Conservation (phyloP, 1,140 invertebrate species). For the Calephelis virginiensis region DNA sequence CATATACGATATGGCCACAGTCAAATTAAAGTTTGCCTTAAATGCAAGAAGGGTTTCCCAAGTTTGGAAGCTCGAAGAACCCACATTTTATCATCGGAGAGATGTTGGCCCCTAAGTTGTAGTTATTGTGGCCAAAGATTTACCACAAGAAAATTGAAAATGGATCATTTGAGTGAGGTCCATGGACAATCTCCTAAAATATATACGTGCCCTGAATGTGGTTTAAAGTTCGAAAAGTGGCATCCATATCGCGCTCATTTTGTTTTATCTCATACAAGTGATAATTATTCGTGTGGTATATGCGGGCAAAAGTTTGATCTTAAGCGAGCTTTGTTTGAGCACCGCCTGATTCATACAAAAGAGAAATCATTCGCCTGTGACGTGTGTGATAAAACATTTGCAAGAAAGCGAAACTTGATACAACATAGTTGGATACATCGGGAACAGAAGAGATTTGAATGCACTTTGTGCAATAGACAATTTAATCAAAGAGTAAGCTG, state of each 20-base stretch:
- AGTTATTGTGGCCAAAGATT: constrained; percentile 39
- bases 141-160: constrained; percentile 33
- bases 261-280: constrained; percentile 28
- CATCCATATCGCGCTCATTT: constrained; percentile 40
- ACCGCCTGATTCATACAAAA: constrained; percentile 70
- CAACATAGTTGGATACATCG: constrained; percentile 77
- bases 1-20: constrained; percentile 42
- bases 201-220: constrained; percentile 39
- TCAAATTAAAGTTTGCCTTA: constrained; percentile 42
- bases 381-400: constrained; percentile 60
- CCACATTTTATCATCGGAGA: constrained; percentile 33
- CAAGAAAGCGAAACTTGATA: constrained; percentile 36
- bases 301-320: constrained; percentile 39
- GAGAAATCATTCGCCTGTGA: constrained; percentile 70
- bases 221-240: constrained; percentile 30
- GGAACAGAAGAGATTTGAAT: constrained; percentile 79
- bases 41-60: constrained; percentile 37
- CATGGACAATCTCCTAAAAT: constrained; percentile 36
- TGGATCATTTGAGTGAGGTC: constrained; percentile 36
- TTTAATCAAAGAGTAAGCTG: constrained; percentile 72
- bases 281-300: constrained; percentile 34
- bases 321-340: constrained; percentile 51
- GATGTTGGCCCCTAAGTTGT: constrained; percentile 47
- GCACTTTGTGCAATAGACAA: constrained; percentile 77
- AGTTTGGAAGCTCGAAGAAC: constrained; percentile 38